Percentiles rank a stretch among this genome's conserved stretches.
Conservation (phyloP, 1,140 invertebrate genomes). For the Hyphantria cunea region DNA sequence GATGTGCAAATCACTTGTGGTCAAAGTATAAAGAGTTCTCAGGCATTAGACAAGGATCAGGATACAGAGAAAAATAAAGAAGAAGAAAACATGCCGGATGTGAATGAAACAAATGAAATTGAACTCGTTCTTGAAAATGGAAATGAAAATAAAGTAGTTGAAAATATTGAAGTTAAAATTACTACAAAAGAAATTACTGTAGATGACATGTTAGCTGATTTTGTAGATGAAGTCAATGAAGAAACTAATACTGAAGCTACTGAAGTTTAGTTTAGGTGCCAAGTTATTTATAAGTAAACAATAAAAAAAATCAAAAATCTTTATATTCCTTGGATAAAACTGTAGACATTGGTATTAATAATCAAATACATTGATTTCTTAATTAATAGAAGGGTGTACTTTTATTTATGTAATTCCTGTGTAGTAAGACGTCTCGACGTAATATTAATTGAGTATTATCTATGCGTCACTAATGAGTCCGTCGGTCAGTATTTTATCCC, state of each 20-base stretch:
- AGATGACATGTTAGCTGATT: constrained; percentile 75
- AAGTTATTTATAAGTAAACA: not conserved
- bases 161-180: constrained; percentile 28
- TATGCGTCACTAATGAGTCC: too few relatives aligned
- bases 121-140: not conserved
- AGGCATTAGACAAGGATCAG: constrained; percentile 32
- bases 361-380: not conserved
- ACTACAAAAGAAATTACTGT: constrained; percentile 51
- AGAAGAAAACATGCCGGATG: not conserved
- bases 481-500: too few relatives aligned
- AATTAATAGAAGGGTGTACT: too few relatives aligned
- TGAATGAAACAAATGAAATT: not conserved
- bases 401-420: too few relatives aligned
- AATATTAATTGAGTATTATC: too few relatives aligned
- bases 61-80: constrained; percentile 39
- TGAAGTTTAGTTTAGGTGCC: constrained; percentile 17
- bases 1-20: constrained; percentile 71
- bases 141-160: constrained; percentile 9
- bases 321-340: not conserved
- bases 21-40: constrained; percentile 49
- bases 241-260: constrained; percentile 17
- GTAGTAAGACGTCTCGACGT: too few relatives aligned
- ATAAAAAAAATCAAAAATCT: too few relatives aligned
- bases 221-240: constrained; percentile 73
- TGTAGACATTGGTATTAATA: not conserved